A percentile compares a stretch with the other conserved stretches of the same genome.
Conservation (phyloP, 2,797 vertebrate species). For the Gallinago stenura region DNA sequence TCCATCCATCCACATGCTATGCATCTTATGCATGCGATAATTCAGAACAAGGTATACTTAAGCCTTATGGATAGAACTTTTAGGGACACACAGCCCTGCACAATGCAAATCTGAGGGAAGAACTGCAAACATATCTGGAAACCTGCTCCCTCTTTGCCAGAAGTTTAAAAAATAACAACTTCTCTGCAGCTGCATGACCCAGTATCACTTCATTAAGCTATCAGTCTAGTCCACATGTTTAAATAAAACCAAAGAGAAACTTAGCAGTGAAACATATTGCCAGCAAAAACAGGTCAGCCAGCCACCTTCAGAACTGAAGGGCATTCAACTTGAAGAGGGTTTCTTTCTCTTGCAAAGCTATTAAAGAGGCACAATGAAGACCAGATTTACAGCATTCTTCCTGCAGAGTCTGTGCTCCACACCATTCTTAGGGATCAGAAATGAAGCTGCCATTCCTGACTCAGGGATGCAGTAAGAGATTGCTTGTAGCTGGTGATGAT, state of each 20-base stretch:
- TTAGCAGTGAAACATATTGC: background rate
- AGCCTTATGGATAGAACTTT: background rate
- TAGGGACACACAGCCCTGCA: background rate
- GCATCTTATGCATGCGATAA: rapidly evolving
- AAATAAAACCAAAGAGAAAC: conserved; percentile 1
- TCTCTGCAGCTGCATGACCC: background rate
- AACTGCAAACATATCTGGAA: background rate
- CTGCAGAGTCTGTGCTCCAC: background rate
- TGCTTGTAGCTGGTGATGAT: background rate
- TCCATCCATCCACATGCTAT: background rate
- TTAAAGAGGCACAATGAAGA: background rate
- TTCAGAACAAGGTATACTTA: background rate
- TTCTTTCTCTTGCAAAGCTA: background rate
- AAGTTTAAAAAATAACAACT: too few relatives aligned
- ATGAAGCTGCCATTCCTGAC: background rate
- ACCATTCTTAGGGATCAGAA: background rate
- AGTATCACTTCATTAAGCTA: background rate
- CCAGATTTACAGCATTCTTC: background rate
- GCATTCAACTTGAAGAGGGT: background rate
- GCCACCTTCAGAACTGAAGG: background rate
- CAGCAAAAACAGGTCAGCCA: background rate
- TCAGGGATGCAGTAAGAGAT: background rate
- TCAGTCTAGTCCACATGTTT: background rate
- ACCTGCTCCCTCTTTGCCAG: background rate
- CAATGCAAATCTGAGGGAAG: background rate